These are phyloP conservation scores for Zaprionus lachaisei DNA, from an alignment of 1,140 invertebrate genomes.

Conservation along the genomic window DNA sequence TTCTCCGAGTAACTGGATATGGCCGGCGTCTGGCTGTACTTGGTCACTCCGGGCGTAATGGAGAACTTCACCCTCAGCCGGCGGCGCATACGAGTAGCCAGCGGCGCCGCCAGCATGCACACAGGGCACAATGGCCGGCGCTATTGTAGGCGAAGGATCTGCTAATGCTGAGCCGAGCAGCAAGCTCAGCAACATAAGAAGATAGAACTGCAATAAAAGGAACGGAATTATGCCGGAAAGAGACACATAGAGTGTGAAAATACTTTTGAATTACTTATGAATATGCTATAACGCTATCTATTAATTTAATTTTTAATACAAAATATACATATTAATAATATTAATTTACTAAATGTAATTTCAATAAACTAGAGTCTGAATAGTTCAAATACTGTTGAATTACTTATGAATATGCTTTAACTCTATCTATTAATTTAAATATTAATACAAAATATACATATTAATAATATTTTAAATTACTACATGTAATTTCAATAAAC, in stretches of 20 bases:
- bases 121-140: slow-evolving; percentile 62
- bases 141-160: slow-evolving; percentile 59
- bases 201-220: slow-evolving; percentile 35
- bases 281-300: neutral
- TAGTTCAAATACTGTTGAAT: too few species aligned
- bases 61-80: slow-evolving; percentile 76
- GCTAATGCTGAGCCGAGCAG: slow-evolving; percentile 56
- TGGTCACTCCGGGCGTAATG: slow-evolving; percentile 65
- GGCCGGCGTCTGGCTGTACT: slow-evolving; percentile 66
- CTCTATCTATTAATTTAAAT: neutral
- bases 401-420: too few species aligned
- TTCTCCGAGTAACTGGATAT: slow-evolving; percentile 75
- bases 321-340: too few species aligned
- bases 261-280: too few species aligned
- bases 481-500: too few species aligned
- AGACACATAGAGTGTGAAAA: too few species aligned
- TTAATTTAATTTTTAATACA: neutral
- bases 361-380: too few species aligned
- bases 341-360: too few species aligned
- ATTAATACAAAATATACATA: neutral
- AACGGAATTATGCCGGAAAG: neutral
- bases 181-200: slow-evolving; percentile 59
- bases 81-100: slow-evolving; percentile 68
- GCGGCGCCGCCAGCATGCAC: slow-evolving; percentile 58
- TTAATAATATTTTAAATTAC: too few species aligned